Percentiles rank a stretch among this genome's conserved stretches.
Conservation (phyloP, 2,113 vertebrate genomes). For the Corydoras maculifer region DNA sequence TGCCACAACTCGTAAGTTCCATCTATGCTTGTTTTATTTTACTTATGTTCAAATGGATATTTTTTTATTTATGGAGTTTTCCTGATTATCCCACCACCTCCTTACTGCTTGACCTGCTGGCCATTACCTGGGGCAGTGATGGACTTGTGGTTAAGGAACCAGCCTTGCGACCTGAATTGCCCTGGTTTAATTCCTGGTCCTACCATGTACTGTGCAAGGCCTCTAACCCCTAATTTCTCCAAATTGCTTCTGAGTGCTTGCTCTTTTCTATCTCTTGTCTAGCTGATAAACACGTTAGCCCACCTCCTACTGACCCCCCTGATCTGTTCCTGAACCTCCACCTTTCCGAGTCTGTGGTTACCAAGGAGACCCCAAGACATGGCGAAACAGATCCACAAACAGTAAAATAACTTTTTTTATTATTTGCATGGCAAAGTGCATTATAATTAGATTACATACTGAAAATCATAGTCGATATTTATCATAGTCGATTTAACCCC, state of each 20-base stretch:
- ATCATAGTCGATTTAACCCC: too few relatives aligned
- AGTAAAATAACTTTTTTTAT: constrained; percentile 48
- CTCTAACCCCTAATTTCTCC: too few relatives aligned
- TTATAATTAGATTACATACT: too few relatives aligned
- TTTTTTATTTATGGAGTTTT: not conserved
- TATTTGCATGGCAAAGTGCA: not conserved
- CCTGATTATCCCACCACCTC: too few relatives aligned
- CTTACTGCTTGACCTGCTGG: too few relatives aligned
- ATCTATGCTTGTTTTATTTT: not conserved
- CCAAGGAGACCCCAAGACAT: constrained; percentile 28
- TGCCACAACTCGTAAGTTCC: constrained; percentile 49
- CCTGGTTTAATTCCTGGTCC: too few relatives aligned
- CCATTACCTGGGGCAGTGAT: too few relatives aligned
- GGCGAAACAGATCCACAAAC: constrained; percentile 37
- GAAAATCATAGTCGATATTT: too few relatives aligned
- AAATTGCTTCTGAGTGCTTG: not conserved
- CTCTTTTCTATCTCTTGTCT: not conserved
- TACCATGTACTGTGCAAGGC: too few relatives aligned
- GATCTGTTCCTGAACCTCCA: constrained; percentile 50
- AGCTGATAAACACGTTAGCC: not conserved
- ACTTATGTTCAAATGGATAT: constrained; percentile 17
- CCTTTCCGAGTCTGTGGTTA: constrained; percentile 41
- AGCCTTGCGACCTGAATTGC: too few relatives aligned
- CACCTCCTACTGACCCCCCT: constrained; percentile 41
- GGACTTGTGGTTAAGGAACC: too few relatives aligned